These are phyloP conservation scores for Tenualosa ilisha DNA, from an alignment of 2,797 vertebrate genomes.

Conservation along the genomic window DNA sequence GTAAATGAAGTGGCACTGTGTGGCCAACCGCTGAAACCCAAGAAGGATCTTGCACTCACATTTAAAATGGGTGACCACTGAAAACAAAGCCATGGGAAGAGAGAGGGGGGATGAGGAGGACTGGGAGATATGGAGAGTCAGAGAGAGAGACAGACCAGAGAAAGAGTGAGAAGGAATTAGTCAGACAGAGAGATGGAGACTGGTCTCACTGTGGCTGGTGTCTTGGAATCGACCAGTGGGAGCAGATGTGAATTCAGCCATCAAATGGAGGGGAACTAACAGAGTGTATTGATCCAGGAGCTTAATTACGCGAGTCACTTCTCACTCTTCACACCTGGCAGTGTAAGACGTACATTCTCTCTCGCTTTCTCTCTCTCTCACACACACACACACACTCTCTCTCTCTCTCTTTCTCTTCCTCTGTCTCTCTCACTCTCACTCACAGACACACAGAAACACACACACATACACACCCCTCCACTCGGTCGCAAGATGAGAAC, in stretches of 20 bases:
- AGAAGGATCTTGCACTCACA: neutral
- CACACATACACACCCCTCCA: neutral
- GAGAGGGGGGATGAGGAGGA: neutral
- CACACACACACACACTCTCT: neutral
- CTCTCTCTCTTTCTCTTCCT: neutral
- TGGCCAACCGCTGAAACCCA: constrained; percentile 4
- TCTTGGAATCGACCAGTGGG: constrained; percentile 4
- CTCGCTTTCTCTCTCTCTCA: neutral
- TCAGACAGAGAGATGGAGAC: neutral
- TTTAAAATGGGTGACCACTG: neutral
- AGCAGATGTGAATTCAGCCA: constrained; percentile 29
- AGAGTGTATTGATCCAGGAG: constrained; percentile 34
- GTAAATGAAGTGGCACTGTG: neutral
- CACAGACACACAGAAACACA: neutral
- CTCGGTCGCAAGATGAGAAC: constrained; percentile 59
- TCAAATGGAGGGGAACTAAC: constrained; percentile 38
- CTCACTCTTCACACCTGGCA: constrained; percentile 17
- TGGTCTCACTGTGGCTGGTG: neutral
- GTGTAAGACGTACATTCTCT: neutral
- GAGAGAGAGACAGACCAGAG: neutral
- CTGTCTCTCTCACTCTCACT: neutral
- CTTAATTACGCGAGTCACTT: constrained; percentile 37
- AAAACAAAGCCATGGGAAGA: neutral
- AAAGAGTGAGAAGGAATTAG: neutral
- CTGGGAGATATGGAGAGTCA: neutral